phyloP scores from a whole-genome alignment of 2,888 invertebrate species.

The Lymantria monacha region DNA sequence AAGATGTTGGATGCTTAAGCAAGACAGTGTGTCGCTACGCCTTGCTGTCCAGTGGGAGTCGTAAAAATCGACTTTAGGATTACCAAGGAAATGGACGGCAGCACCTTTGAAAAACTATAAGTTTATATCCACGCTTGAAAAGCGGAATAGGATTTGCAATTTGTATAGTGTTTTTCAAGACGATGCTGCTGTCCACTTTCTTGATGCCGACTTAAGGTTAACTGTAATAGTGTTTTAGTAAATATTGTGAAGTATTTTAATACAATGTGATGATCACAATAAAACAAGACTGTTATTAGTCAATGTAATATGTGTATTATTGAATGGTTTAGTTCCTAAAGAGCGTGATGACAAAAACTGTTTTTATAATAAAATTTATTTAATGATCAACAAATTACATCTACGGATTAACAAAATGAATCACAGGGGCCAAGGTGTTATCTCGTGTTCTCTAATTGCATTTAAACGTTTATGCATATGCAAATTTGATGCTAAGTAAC shows the following conservation, averaged over 20 bases:
- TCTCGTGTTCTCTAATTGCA: conserved; percentile 59
- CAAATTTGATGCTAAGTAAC: conserved; percentile 46
- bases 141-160: too few relatives aligned
- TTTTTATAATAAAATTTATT: conserved; percentile 62
- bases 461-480: conserved; percentile 25
- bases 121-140: too few relatives aligned
- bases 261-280: conserved; percentile 33
- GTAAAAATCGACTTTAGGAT: too few relatives aligned
- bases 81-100: too few relatives aligned
- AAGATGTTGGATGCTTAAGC: too few relatives aligned
- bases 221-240: not conserved
- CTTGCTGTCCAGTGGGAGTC: too few relatives aligned
- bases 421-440: conserved; percentile 77
- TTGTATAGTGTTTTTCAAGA: too few relatives aligned
- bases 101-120: too few relatives aligned
- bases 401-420: conserved; percentile 75
- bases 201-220: too few relatives aligned
- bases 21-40: too few relatives aligned
- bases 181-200: too few relatives aligned
- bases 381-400: conserved; percentile 66
- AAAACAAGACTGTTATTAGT: conserved; percentile 58
- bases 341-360: conserved; percentile 17
- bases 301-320: conserved; percentile 37
- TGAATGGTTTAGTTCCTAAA: not conserved
- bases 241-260: not conserved